Evolutionary conservation across 2,888 invertebrate genomes (phyloP).

Genomic region (Tricholauxania praeusta): DNA sequence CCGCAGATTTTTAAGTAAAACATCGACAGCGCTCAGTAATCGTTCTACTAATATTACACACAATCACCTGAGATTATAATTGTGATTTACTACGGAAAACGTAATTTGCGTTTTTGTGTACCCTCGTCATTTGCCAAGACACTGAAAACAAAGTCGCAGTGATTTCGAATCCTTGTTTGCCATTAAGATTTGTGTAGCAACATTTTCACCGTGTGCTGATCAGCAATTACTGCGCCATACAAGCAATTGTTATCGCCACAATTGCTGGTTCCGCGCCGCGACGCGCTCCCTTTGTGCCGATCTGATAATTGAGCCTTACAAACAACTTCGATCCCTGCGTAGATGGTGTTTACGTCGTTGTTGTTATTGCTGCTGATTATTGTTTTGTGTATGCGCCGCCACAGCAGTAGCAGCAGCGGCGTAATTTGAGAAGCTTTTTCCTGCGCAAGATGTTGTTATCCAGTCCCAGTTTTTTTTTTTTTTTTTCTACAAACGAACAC

Average conservation of each 20-base stretch:
- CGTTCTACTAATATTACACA: slow-evolving; percentile 12
- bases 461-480: too few species aligned
- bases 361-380: slow-evolving; percentile 24
- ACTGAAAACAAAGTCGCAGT: too few species aligned
- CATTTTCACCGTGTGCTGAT: too few species aligned
- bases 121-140: too few species aligned
- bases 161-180: too few species aligned
- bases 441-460: slow-evolving; percentile 38
- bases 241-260: background rate
- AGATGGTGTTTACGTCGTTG: background rate
- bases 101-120: too few species aligned
- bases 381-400: slow-evolving; percentile 30
- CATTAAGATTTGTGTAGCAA: too few species aligned
- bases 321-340: slow-evolving; percentile 1
- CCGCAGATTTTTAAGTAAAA: slow-evolving; percentile 2
- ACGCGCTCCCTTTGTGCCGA: background rate
- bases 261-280: background rate
- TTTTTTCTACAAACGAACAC: background rate
- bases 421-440: slow-evolving; percentile 54
- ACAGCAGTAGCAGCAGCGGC: slow-evolving; percentile 28
- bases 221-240: background rate
- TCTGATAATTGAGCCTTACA: background rate
- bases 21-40: background rate
- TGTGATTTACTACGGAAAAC: background rate
- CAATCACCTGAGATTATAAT: slow-evolving; percentile 25